phyloP scores from a whole-genome alignment of 2,888 invertebrate species.

The Latrodectus hesperus region DNA sequence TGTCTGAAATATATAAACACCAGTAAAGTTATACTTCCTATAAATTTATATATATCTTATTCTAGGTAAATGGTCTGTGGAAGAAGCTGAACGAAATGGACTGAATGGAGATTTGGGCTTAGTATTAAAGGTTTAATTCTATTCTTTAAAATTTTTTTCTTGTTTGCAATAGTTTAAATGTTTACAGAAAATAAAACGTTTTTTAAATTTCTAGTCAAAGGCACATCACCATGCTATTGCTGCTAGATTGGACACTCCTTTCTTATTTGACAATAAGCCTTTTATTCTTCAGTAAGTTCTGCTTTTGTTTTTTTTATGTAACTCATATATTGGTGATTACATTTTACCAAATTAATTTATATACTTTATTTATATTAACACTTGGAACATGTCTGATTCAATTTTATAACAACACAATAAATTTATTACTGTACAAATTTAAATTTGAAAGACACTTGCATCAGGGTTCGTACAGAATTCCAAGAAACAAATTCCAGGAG shows the following conservation, averaged over 20 bases:
- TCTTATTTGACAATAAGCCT: conserved; percentile 87
- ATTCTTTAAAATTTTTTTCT: background rate
- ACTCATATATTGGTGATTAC: too few species aligned
- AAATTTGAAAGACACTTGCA: too few species aligned
- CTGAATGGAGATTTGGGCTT: conserved; percentile 90
- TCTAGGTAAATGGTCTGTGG: conserved; percentile 81
- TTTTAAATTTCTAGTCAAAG: conserved; percentile 80
- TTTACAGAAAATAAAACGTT: background rate
- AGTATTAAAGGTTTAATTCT: conserved; percentile 81
- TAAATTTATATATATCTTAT: background rate
- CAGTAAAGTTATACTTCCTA: background rate
- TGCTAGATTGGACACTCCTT: conserved; percentile 84
- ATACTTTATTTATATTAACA: too few species aligned
- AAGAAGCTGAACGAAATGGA: conserved; percentile 85
- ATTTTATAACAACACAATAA: too few species aligned
- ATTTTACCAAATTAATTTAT: too few species aligned
- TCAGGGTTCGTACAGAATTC: too few species aligned
- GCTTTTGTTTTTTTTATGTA: too few species aligned
- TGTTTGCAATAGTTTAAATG: background rate
- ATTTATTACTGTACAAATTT: too few species aligned
- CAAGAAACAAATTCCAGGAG: too few species aligned
- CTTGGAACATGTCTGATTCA: too few species aligned
- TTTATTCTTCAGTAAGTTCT: conserved; percentile 87
- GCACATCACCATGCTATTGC: conserved; percentile 97
- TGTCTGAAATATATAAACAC: too few species aligned